Evolutionary conservation across 1,140 invertebrate species (phyloP).

Genomic region (Capitella teleta): DNA sequence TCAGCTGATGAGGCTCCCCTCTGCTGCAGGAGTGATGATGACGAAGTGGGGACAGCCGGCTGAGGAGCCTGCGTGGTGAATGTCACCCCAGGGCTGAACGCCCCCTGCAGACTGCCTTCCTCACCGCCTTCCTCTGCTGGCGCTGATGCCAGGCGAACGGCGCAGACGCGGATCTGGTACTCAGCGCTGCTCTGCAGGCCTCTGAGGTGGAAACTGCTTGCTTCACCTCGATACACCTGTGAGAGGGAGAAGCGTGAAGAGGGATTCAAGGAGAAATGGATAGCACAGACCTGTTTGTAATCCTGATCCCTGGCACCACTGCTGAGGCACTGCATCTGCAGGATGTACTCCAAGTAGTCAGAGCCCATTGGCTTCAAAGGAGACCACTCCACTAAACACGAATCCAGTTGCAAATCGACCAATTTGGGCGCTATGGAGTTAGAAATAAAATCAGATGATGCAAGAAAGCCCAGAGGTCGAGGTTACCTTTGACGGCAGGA

Average conservation of each 20-base stretch:
- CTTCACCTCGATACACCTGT: constrained; percentile 60
- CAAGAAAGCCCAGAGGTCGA: no score
- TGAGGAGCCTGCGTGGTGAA: constrained; percentile 44
- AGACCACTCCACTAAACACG: constrained; percentile 50
- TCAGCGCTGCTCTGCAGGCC: constrained; percentile 58
- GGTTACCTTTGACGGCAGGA: constrained; percentile 55
- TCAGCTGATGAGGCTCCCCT: constrained; percentile 8
- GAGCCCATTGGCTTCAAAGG: constrained; percentile 44
- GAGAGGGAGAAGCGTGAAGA: no score
- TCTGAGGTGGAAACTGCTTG: constrained; percentile 53
- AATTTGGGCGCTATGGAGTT: constrained; percentile 45
- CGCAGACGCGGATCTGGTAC: constrained; percentile 61
- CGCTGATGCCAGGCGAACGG: constrained; percentile 45
- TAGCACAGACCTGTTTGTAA: constrained; percentile 46
- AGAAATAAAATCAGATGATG: constrained; percentile 4
- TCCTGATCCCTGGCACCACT: constrained; percentile 54
- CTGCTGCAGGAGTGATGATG: constrained; percentile 9
- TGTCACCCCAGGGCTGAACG: constrained; percentile 52
- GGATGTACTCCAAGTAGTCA: constrained; percentile 53
- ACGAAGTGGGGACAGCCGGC: constrained; percentile 12
- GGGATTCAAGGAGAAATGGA: no score
- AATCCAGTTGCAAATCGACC: constrained; percentile 38
- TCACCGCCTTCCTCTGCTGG: constrained; percentile 29
- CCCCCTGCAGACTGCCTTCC: constrained; percentile 48
- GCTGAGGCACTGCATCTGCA: constrained; percentile 52